phyloP scores from a whole-genome alignment of 2,797 vertebrate species.

The Oryzias sinensis region DNA sequence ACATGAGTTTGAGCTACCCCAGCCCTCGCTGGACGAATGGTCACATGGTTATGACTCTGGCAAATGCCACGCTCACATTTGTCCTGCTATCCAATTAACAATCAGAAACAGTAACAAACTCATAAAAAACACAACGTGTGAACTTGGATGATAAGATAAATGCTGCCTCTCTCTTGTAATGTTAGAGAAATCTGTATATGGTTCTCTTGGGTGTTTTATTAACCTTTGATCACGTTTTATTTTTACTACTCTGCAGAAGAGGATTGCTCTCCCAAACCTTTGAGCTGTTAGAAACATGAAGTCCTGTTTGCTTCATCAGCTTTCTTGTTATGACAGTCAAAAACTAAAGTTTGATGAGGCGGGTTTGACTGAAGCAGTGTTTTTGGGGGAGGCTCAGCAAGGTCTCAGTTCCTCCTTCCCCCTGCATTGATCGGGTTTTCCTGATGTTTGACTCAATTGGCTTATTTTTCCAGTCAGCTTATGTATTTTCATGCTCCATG shows the following conservation, averaged over 20 bases:
- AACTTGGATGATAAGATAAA: constrained; percentile 20
- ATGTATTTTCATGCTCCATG: too few relatives aligned
- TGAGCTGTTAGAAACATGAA: too few relatives aligned
- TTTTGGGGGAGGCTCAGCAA: not conserved
- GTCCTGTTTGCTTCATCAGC: too few relatives aligned
- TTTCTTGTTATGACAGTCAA: too few relatives aligned
- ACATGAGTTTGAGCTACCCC: not conserved
- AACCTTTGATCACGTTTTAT: too few relatives aligned
- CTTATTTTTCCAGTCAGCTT: constrained; percentile 2
- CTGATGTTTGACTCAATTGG: constrained; percentile 26
- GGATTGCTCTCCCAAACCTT: too few relatives aligned
- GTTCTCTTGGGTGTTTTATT: not conserved
- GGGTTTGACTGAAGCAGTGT: too few relatives aligned
- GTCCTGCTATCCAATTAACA: constrained; percentile 3
- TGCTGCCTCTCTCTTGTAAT: not conserved
- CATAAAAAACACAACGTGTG: constrained; percentile 5
- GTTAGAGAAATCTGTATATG: not conserved
- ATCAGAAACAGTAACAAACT: not conserved
- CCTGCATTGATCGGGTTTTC: constrained; percentile 38
- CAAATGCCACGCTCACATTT: constrained; percentile 29
- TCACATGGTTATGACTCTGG: constrained; percentile 45
- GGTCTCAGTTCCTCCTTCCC: constrained; percentile 13
- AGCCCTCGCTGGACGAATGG: constrained; percentile 31
- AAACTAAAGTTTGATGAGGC: too few relatives aligned
- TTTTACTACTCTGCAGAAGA: too few relatives aligned